phyloP scores from a whole-genome alignment of 2,888 invertebrate genomes.

The Venustoraphidia nigricollis region DNA sequence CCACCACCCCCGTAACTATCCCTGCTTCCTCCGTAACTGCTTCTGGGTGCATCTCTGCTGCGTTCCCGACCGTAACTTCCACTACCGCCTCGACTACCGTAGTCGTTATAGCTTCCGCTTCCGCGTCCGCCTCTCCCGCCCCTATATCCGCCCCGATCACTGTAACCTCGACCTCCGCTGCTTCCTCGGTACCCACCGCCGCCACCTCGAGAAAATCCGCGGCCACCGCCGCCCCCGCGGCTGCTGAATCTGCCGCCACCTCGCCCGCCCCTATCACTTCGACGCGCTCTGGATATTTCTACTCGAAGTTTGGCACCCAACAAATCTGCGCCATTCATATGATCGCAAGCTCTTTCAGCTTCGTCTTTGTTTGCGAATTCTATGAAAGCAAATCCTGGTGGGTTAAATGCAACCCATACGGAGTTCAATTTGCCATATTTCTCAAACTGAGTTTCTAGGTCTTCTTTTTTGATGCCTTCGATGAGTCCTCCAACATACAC shows the following conservation, averaged over 20 bases:
- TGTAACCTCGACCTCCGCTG: slow-evolving; percentile 29
- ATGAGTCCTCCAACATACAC: slow-evolving; percentile 83
- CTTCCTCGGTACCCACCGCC: slow-evolving; percentile 26
- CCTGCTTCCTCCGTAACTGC: slow-evolving; percentile 15
- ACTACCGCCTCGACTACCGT: slow-evolving; percentile 20
- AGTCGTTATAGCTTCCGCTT: slow-evolving; percentile 24
- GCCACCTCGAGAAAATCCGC: slow-evolving; percentile 30
- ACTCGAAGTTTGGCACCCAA: slow-evolving; percentile 77
- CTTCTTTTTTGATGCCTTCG: slow-evolving; percentile 82
- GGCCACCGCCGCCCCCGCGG: slow-evolving; percentile 36
- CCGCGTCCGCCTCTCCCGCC: slow-evolving; percentile 28
- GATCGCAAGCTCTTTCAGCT: slow-evolving; percentile 79
- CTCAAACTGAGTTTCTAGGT: slow-evolving; percentile 78
- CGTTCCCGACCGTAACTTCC: slow-evolving; percentile 24
- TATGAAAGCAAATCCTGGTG: slow-evolving; percentile 88
- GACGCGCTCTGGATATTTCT: slow-evolving; percentile 71
- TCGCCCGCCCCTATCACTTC: slow-evolving; percentile 50
- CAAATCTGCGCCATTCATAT: slow-evolving; percentile 75
- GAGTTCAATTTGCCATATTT: slow-evolving; percentile 85
- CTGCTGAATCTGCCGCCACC: slow-evolving; percentile 41
- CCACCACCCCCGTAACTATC: slow-evolving; percentile 21
- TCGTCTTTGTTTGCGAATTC: slow-evolving; percentile 81
- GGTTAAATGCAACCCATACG: slow-evolving; percentile 88
- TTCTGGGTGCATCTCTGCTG: slow-evolving; percentile 22
- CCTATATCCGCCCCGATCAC: slow-evolving; percentile 33